Base-by-base conservation (phyloP, 2,797 vertebrate species). In the Catharus ustulatus region DNA sequence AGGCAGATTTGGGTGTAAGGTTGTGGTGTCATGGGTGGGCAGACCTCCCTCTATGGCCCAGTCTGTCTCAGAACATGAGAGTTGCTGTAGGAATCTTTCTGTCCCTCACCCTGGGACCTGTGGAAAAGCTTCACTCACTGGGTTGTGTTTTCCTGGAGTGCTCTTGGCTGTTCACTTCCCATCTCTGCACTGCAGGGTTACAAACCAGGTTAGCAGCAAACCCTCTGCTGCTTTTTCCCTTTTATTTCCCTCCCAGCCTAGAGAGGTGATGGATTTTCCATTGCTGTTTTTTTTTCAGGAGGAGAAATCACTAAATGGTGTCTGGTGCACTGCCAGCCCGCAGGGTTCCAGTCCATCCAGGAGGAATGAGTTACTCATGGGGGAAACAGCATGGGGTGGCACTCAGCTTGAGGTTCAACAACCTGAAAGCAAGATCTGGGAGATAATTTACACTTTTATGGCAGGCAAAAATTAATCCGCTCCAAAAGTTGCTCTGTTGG, bases 381-480 rank as follows among this genome's bases (percentile, higher is more conserved):
- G 84, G 30, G 32, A 54, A 77, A 13, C 24, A 87, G 74, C 73
- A 40, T 8, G 42, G 54, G 54, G 27, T 55, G 67, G 64, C 49
- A 17, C 38, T 19, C 73, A 34, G 79, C 36, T 66, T 32, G 13
- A 5, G 42, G 24, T 84, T 86, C 90, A 94, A 10, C 49, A 89
- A 26, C 73, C 88, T 92, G 23, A 84, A 84, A 90, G 36, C 77
- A 84, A 72, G 83, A 81, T 63, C 78, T 77, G 63, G 64, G 67
- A 89, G 87, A 77, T 85, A 63, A 62, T 91, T 93, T 94, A 81
- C 61, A 73, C 27, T 82, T 75, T 83, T 43, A 67, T 48, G 68
- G 38, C 71, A 71, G 51, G 48, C 29, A 85, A 19, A 55, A 91
- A 40, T 61, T 79, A 69, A 90, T 61, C 59, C 27, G 2, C 49